phyloP scores from a whole-genome alignment of 2,797 vertebrate genomes.

The Novumbra hubbsi region DNA sequence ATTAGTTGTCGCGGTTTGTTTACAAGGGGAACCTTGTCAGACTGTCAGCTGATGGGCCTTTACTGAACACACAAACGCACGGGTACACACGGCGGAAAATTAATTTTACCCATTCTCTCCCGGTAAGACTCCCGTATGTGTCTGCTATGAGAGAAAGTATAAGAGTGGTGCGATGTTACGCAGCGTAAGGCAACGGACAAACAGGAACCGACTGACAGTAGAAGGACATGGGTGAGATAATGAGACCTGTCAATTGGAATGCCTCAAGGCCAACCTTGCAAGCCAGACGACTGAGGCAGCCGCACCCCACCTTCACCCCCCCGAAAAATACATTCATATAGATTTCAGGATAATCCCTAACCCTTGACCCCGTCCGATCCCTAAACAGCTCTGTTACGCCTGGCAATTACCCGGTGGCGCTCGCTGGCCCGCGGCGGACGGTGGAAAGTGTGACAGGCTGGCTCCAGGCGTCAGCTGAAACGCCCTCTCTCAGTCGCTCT shows the following conservation, averaged over 20 bases:
- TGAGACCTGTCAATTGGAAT: constrained; percentile 78
- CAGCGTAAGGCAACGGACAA: constrained; percentile 61
- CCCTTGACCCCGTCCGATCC: constrained; percentile 66
- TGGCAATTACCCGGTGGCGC: constrained; percentile 58
- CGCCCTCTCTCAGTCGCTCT: not conserved
- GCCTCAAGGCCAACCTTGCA: constrained; percentile 67
- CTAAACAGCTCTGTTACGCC: constrained; percentile 60
- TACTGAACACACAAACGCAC: constrained; percentile 60
- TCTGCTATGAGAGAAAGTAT: constrained; percentile 45
- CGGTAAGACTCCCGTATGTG: constrained; percentile 9
- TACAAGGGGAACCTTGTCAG: constrained; percentile 83
- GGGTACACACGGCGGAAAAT: not conserved
- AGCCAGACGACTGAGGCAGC: constrained; percentile 36
- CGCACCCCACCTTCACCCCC: constrained; percentile 50
- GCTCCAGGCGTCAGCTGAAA: constrained; percentile 23
- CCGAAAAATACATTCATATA: constrained; percentile 28
- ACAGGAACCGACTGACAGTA: constrained; percentile 71
- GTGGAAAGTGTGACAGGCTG: constrained; percentile 24
- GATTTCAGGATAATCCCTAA: constrained; percentile 62
- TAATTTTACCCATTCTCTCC: constrained; percentile 5
- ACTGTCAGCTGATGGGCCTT: constrained; percentile 77
- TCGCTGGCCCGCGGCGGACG: constrained; percentile 28
- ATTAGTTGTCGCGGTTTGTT: constrained; percentile 84
- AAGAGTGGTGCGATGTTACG: constrained; percentile 53
- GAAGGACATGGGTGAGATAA: constrained; percentile 70